These are phyloP conservation scores for Anseranas semipalmata DNA, from an alignment of 2,113 vertebrate species.

Conservation along the genomic window DNA sequence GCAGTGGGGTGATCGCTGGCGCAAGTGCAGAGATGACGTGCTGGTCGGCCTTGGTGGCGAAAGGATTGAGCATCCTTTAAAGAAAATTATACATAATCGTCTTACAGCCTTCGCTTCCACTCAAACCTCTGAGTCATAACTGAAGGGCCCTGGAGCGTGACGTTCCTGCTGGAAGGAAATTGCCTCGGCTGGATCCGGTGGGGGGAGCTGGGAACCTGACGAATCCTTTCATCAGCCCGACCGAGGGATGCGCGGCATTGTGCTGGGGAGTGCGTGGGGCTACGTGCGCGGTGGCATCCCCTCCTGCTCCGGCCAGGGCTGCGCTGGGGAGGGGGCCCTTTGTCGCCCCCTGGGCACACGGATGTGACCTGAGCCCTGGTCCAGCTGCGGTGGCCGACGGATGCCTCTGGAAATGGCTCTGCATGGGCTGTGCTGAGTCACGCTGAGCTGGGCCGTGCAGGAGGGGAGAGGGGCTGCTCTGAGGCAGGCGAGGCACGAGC, in stretches of 20 bases:
- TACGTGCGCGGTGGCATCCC: rapidly evolving
- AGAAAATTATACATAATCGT: conserved; percentile 64
- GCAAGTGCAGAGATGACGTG: conserved; percentile 23
- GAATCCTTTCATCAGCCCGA: neutral
- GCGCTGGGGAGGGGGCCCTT: neutral
- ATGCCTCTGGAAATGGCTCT: neutral
- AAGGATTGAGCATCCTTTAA: conserved; percentile 60
- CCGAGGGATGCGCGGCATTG: rapidly evolving
- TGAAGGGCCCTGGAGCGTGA: conserved; percentile 64
- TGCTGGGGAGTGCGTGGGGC: rapidly evolving
- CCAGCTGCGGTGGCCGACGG: conserved; percentile 66
- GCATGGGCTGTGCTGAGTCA: conserved; percentile 2
- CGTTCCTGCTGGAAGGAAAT: conserved; percentile 63
- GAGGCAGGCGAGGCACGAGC: neutral
- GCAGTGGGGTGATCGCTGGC: neutral
- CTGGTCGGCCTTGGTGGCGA: neutral
- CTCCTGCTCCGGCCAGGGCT: rapidly evolving
- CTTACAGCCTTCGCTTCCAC: conserved; percentile 35
- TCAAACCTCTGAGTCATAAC: conserved; percentile 66
- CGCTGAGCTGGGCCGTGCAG: neutral
- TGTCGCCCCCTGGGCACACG: neutral
- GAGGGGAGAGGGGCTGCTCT: neutral
- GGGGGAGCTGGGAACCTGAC: neutral
- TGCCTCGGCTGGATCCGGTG: conserved; percentile 34
- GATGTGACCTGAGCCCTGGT: conserved; percentile 62